Evolutionary conservation across 2,797 vertebrate species (phyloP), one percentile per base, ranked within the genome.

Genomic region (Pseudotriccus pelzelni): DNA sequence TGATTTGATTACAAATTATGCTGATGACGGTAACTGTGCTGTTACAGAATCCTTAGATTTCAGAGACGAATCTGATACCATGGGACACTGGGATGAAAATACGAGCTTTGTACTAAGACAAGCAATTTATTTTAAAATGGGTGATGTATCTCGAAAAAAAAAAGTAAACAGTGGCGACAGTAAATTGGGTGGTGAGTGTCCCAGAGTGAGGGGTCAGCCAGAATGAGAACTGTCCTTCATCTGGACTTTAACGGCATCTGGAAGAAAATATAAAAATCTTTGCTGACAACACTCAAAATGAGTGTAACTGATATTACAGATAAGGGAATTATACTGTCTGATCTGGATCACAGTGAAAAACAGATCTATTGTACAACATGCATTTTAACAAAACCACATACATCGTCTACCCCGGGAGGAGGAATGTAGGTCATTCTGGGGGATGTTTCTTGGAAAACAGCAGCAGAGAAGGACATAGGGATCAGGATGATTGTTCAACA

Each of bases 1-100:
- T 96, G 92, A 94, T 95, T 96, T 92, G 94, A 96, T 96, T 97
- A 91, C 84, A 92, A 95, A 95, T 97, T 94, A 87, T 83, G 92
- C 84, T 97, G 95, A 92, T 96, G 93, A 92, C 0, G 2, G 93
- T 92, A 87, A 93, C 84, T 75, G 63, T 56, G 64, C 75, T 96
- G 90, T 83, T 85, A 90, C n/a, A 95, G 93, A 89, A 85, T 93
- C 68, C 75, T 93, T 56, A 68, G 64, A 41, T 96, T 94, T 91
- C 85, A 96, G 80, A 76, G 59, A 88, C 55, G 80, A 95, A 90
- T 67, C 80, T 80, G 93, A 93, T 87, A 74, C 85, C 49, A 43
- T 0, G 27, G 75, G 70, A 73, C 64, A 47, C 1, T 67, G 53
- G 76, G 83, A 46, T 59, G 52, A 67, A 90, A 95, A 70, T 60